These are phyloP conservation scores for Drosophila pseudoobscura DNA, from an alignment of 1,140 invertebrate genomes.

Conservation along the genomic window DNA sequence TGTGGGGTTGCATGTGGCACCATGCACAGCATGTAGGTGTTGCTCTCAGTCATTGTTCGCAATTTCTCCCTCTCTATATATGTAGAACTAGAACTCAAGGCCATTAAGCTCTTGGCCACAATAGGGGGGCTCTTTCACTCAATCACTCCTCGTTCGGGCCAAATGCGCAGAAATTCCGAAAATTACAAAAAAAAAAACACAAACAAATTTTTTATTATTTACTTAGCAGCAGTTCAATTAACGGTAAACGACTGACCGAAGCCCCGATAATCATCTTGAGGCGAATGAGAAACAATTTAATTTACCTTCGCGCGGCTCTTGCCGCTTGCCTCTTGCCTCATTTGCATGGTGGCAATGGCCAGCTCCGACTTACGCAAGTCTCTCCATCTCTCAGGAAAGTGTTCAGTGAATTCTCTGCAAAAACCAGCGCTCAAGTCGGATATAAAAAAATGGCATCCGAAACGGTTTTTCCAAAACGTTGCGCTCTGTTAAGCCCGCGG, in stretches of 20 bases:
- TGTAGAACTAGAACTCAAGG: constrained; percentile 55
- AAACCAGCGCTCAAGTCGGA: constrained; percentile 20
- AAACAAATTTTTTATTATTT: constrained; percentile 41
- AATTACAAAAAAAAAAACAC: constrained; percentile 29
- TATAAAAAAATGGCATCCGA: constrained; percentile 39
- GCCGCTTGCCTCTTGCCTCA: constrained; percentile 48
- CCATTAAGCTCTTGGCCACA: constrained; percentile 52
- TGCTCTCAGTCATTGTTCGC: constrained; percentile 39
- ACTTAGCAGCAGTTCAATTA: constrained; percentile 59
- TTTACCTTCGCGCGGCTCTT: constrained; percentile 33
- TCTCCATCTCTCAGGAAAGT: constrained; percentile 33
- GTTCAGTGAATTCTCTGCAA: constrained; percentile 10
- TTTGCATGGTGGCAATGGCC: constrained; percentile 71
- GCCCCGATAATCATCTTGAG: constrained; percentile 57
- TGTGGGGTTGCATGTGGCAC: constrained; percentile 19
- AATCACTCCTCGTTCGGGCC: constrained; percentile 29
- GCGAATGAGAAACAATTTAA: constrained; percentile 64
- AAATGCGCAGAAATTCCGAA: constrained; percentile 19
- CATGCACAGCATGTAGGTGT: constrained; percentile 31
- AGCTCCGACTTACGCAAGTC: constrained; percentile 63
- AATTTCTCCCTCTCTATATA: constrained; percentile 28
- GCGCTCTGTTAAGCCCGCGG: constrained; percentile 66
- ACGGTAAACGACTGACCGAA: constrained; percentile 60
- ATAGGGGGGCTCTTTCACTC: constrained; percentile 55
- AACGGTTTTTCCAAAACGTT: constrained; percentile 63